Evolutionary conservation across 2,888 invertebrate species (phyloP).

Genomic region (Acheta domesticus): DNA sequence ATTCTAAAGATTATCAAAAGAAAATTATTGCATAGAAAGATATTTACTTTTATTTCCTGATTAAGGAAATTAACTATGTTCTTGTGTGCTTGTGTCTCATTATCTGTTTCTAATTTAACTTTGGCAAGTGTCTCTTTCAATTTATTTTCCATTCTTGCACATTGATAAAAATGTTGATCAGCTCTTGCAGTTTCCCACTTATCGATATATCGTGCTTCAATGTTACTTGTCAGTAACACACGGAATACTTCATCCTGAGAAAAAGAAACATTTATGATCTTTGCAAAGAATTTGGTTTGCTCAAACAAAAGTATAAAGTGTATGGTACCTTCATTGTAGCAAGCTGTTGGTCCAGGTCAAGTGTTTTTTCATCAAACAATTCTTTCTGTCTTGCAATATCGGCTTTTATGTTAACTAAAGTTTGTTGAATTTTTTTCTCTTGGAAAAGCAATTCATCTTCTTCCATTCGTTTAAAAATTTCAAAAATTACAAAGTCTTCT

Average conservation of each 20-base stretch:
- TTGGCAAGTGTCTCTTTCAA: not conserved
- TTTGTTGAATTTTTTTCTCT: not conserved
- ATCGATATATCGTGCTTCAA: not conserved
- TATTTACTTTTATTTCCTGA: not conserved
- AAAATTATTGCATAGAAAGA: not conserved
- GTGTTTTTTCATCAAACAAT: not conserved
- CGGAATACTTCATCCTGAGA: not conserved
- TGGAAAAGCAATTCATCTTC: not conserved
- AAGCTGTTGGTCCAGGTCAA: not conserved
- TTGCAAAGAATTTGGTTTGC: not conserved
- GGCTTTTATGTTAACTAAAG: not conserved
- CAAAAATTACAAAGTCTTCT: not conserved
- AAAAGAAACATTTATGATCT: not conserved
- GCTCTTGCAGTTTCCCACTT: not conserved
- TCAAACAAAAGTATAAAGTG: not conserved
- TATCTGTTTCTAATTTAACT: not conserved
- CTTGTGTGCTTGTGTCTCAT: not conserved
- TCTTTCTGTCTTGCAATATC: not conserved
- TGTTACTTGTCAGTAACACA: not conserved
- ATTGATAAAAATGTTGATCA: not conserved
- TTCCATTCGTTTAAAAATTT: not conserved
- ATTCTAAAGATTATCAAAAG: no score
- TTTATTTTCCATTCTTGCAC: not conserved
- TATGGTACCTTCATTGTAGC: not conserved
- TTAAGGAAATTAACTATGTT: not conserved